phyloP scores from a whole-genome alignment of 2,113 vertebrate genomes.

The Megaceryle torquata region DNA sequence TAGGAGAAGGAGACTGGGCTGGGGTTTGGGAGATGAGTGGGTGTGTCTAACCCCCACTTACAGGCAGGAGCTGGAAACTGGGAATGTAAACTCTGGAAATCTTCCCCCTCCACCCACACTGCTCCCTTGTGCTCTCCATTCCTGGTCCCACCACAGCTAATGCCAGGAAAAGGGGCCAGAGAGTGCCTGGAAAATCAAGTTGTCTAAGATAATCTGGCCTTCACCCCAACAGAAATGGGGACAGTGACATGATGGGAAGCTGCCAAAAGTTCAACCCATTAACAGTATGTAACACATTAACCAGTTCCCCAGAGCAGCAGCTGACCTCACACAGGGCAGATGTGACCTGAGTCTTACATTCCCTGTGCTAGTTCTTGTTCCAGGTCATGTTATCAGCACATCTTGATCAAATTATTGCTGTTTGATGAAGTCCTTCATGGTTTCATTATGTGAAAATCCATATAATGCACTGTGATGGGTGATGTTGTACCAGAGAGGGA shows the following conservation, averaged over 20 bases:
- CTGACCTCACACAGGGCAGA: neutral
- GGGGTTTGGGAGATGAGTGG: neutral
- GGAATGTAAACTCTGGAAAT: neutral
- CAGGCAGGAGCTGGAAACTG: neutral
- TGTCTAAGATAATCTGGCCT: neutral
- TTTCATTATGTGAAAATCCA: neutral
- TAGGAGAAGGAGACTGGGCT: neutral
- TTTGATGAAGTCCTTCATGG: neutral
- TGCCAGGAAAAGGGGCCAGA: neutral
- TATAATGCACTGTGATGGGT: neutral
- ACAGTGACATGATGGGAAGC: conserved; percentile 18
- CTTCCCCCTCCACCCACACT: neutral
- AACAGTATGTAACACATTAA: conserved; percentile 60
- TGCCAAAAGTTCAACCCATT: conserved; percentile 38
- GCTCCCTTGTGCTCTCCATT: neutral
- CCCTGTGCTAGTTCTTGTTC: neutral
- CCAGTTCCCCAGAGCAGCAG: neutral
- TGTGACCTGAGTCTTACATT: neutral
- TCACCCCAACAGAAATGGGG: conserved; percentile 26
- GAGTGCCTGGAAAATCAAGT: neutral
- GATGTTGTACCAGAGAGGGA: neutral
- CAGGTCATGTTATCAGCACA: neutral
- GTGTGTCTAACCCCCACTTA: neutral
- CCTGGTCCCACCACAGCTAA: neutral
- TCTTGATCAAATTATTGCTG: neutral